Evolutionary conservation across 2,113 vertebrate species (phyloP).

Genomic region (Ammodytes marinus): DNA sequence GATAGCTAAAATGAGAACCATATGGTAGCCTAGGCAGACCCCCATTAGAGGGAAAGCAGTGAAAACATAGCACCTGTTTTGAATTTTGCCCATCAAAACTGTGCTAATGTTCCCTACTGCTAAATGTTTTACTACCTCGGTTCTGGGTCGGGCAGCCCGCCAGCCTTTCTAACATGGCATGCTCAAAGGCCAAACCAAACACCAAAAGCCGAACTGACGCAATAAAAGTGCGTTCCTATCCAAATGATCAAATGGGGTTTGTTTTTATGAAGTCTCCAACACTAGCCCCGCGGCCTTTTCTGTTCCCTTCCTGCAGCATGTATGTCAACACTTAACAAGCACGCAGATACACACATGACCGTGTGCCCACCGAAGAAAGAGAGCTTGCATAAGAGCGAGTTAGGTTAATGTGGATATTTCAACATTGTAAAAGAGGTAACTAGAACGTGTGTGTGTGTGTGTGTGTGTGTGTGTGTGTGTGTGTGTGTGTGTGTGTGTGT

Average conservation of each 20-base stretch:
- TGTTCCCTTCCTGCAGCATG: conserved; percentile 63
- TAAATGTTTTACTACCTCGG: conserved; percentile 59
- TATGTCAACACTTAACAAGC: conserved; percentile 44
- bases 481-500: not conserved
- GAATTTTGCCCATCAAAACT: conserved; percentile 57
- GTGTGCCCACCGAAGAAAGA: conserved; percentile 1
- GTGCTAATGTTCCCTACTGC: conserved; percentile 55
- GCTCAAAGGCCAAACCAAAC: conserved; percentile 50
- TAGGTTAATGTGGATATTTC: conserved; percentile 4
- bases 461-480: not conserved
- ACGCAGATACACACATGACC: conserved; percentile 21
- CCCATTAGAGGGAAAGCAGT: conserved; percentile 39
- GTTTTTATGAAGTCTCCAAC: conserved; percentile 68
- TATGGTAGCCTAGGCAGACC: conserved; percentile 42
- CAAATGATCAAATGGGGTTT: conserved; percentile 71
- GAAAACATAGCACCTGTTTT: conserved; percentile 70
- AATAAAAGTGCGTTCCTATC: conserved; percentile 61
- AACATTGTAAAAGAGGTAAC: not conserved
- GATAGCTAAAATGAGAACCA: conserved; percentile 49
- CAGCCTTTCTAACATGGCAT: conserved; percentile 50
- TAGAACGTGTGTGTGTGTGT: not conserved
- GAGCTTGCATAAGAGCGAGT: conserved; percentile 16
- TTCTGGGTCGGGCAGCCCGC: conserved; percentile 38
- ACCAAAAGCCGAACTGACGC: conserved; percentile 37
- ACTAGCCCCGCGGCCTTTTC: conserved; percentile 69